These are phyloP conservation scores for Apamea anceps DNA, from an alignment of 2,888 invertebrate genomes.

Conservation along the genomic window DNA sequence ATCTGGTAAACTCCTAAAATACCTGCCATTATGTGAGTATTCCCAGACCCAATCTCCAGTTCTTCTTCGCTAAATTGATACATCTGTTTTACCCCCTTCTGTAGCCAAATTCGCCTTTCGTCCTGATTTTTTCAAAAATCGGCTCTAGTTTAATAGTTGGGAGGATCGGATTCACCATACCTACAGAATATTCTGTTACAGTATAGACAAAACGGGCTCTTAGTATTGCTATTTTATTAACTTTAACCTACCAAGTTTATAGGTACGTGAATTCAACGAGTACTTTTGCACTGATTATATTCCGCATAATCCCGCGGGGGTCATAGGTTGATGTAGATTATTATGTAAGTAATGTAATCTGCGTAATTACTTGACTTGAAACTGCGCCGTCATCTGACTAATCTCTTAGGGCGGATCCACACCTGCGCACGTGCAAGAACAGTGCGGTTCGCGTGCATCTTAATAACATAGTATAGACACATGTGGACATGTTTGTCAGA, in stretches of 20 bases:
- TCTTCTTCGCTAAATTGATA: neutral
- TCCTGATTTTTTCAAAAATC: too few species aligned
- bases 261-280: neutral
- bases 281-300: conserved; percentile 8
- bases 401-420: conserved; percentile 9
- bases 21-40: neutral
- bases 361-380: conserved; percentile 17
- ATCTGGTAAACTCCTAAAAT: neutral
- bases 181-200: neutral
- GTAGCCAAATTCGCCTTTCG: too few species aligned
- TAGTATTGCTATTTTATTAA: neutral
- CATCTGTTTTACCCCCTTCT: too few species aligned
- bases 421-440: neutral
- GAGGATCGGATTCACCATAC: neutral
- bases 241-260: neutral
- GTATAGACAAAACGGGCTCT: neutral
- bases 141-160: too few species aligned
- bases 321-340: conserved; percentile 15
- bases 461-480: neutral
- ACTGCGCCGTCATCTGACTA: conserved; percentile 27
- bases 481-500: too few species aligned
- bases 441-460: neutral
- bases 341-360: conserved; percentile 23
- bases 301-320: conserved; percentile 7
- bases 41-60: neutral